phyloP scores from a whole-genome alignment of 2,113 vertebrate genomes.

The Pseudonaja textilis region DNA sequence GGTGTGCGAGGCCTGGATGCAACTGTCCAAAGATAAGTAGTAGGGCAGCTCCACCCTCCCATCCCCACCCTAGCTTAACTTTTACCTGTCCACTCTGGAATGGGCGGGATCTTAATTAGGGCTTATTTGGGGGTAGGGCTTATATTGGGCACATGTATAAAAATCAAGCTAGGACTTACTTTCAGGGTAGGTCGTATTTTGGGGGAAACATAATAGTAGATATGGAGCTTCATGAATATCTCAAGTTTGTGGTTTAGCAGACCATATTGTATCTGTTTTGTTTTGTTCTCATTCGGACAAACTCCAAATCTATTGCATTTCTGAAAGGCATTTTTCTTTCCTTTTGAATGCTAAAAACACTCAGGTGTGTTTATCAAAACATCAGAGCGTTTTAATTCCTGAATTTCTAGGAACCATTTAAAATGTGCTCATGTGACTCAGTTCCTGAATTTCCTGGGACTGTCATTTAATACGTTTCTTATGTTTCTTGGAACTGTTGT shows the following conservation, averaged over 20 bases:
- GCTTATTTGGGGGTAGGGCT: no score
- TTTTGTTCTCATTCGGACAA: background rate
- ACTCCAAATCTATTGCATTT: background rate
- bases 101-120: no score
- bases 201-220: background rate
- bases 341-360: background rate
- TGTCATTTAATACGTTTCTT: background rate
- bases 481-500: background rate
- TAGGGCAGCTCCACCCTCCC: no score
- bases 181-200: no score
- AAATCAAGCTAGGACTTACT: no score
- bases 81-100: no score
- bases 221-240: background rate
- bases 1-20: no score
- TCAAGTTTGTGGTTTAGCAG: background rate
- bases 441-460: background rate
- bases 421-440: background rate
- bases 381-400: background rate
- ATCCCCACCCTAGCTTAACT: no score
- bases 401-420: background rate
- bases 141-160: no score
- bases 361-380: background rate
- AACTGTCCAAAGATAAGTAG: no score
- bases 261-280: background rate
- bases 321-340: background rate